A percentile compares a stretch with the other conserved stretches of the same genome.
phyloP scores from a whole-genome alignment of 2,113 vertebrate species.

The Neodon shergylaensis region DNA sequence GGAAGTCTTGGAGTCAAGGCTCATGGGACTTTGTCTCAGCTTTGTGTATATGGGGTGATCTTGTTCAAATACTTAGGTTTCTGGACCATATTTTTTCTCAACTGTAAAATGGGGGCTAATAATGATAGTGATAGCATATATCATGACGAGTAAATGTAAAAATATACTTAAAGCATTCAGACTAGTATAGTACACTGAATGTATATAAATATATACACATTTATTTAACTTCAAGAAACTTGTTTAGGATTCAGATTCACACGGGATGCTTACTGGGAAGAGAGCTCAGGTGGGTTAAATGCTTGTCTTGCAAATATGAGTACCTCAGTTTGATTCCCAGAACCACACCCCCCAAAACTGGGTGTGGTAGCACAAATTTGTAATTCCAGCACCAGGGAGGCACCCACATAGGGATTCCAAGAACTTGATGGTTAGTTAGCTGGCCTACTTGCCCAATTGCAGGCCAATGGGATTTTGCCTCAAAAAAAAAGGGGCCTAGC shows the following conservation, averaged over 20 bases:
- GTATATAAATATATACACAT: neutral
- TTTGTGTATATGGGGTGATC: neutral
- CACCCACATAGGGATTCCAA: neutral
- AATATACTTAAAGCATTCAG: constrained; percentile 8
- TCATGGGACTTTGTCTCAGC: neutral
- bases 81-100: constrained; percentile 1
- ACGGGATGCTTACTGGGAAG: neutral
- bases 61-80: neutral
- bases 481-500: too few species aligned
- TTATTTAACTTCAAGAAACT: neutral
- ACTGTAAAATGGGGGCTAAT: neutral
- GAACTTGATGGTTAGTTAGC: neutral
- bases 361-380: neutral
- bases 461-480: neutral
- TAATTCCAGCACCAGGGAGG: too few species aligned
- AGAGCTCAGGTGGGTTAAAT: neutral
- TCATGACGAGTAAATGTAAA: neutral
- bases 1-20: neutral
- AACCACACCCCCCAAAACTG: neutral
- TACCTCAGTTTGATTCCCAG: neutral
- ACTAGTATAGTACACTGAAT: too few species aligned
- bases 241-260: constrained; percentile 41
- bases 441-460: neutral
- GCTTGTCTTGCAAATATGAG: neutral
- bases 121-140: neutral